Base-by-base conservation (phyloP, 1,140 invertebrate genomes). In the Lasaia peninsularis region DNA sequence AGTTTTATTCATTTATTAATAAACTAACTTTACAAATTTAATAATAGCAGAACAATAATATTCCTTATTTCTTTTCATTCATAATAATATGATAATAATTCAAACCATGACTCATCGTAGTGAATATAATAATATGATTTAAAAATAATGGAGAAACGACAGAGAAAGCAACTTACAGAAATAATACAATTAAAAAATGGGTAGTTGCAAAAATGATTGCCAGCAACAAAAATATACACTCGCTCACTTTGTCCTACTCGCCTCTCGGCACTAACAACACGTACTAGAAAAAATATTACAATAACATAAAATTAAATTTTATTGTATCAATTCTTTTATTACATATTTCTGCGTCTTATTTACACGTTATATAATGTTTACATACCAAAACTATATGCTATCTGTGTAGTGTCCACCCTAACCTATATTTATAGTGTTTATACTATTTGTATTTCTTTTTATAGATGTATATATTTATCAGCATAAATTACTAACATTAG, bases 21-120 rank as follows among this genome's bases (percentile, higher is more conserved):
- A 88, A 88, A 88, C 85, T 88, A 88, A 88, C 82, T 88, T 88
- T 88, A 88, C 85, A 88, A 88, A 88, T 88, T 86, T 88, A 88
- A 88, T 88, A 88, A 88, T 88, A 88, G 85, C 85, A 87, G 85
- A 88, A 88, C 85, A 88, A 88, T 88, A 86, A 88, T 88, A 88
- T 86, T 88, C 82, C 85, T 86, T 88, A 88, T 88, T 88, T 88
- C 75, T 85, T 86, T 82, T 85, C 81, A 86, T 88, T 86, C 81
- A 85, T 85, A 86, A 84, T 85, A 84, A 86, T 85, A 82, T 86
- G 82, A 87, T 85, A 83, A 86, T 86, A 86, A 86, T 83, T 86
- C 83, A 85, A 40, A 40, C 80, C 85, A 80, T 88, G 85, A 88
- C 85, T 88, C 81, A 80, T 86, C 80, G 80, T 80, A 86, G 73